Evolutionary conservation across 2,797 vertebrate genomes (phyloP).

Genomic region (Parambassis ranga): DNA sequence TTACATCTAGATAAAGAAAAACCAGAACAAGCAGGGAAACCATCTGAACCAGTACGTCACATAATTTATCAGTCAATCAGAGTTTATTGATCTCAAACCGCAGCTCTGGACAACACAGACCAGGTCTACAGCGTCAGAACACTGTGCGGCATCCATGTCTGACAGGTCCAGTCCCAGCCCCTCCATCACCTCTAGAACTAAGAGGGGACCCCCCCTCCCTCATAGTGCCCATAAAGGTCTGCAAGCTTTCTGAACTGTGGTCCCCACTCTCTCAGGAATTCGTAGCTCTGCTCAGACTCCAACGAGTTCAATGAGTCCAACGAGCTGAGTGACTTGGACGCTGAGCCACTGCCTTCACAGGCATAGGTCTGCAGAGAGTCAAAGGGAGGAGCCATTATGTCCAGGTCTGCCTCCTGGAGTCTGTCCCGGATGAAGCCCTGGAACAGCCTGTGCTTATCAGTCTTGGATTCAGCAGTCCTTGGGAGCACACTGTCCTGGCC

Average conservation of each 20-base stretch:
- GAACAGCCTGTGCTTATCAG: neutral
- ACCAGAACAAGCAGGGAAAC: too few relatives aligned
- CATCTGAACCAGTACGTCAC: too few relatives aligned
- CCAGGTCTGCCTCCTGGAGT: slow-evolving; percentile 86
- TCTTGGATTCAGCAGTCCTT: neutral
- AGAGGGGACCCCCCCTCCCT: slow-evolving; percentile 9
- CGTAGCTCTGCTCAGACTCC: slow-evolving; percentile 84
- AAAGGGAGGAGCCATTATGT: slow-evolving; percentile 84
- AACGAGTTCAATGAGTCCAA: neutral
- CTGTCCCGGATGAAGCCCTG: slow-evolving; percentile 79
- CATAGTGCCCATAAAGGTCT: slow-evolving; percentile 63
- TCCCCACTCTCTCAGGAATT: slow-evolving; percentile 91
- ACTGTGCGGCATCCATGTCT: too few relatives aligned
- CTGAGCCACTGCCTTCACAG: slow-evolving; percentile 86
- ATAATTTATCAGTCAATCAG: too few relatives aligned
- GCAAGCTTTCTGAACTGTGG: slow-evolving; percentile 89
- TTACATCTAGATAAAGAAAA: too few relatives aligned
- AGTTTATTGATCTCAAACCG: too few relatives aligned
- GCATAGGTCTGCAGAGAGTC: slow-evolving; percentile 92
- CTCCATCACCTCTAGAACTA: neutral
- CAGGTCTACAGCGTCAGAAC: neutral
- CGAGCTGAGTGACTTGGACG: slow-evolving; percentile 88
- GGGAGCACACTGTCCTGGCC: fast-evolving
- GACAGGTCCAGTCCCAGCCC: too few relatives aligned
- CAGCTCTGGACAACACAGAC: too few relatives aligned